These are phyloP conservation scores for Drosophila yakuba DNA, from an alignment of 1,140 invertebrate genomes.

Conservation along the genomic window DNA sequence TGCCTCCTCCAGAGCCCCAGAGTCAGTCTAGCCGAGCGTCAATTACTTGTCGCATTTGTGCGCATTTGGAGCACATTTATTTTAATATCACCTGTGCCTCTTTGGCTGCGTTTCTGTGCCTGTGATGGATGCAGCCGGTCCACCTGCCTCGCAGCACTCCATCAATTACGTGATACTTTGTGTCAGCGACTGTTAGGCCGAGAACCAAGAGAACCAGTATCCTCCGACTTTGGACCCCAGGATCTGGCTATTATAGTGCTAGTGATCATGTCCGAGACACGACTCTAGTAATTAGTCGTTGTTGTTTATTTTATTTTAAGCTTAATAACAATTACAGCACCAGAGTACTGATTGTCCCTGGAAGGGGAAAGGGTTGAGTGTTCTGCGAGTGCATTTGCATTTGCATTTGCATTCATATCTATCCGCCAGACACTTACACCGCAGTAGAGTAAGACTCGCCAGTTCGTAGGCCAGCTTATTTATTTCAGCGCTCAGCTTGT, in stretches of 20 bases:
- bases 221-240: conserved; percentile 4
- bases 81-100: conserved; percentile 74
- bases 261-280: conserved; percentile 29
- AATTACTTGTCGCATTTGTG: conserved; percentile 81
- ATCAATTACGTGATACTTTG: conserved; percentile 76
- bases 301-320: conserved; percentile 69
- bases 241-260: neutral
- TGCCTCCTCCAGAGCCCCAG: conserved; percentile 14
- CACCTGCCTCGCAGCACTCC: conserved; percentile 17
- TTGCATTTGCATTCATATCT: conserved; percentile 38
- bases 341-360: conserved; percentile 14
- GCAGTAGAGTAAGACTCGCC: neutral
- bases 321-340: conserved; percentile 43
- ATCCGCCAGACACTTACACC: conserved; percentile 9
- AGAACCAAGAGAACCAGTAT: conserved; percentile 37
- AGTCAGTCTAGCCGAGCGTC: conserved; percentile 48
- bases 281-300: conserved; percentile 67
- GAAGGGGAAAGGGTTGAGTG: neutral
- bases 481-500: conserved; percentile 57
- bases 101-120: neutral
- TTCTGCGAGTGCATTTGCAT: conserved; percentile 40
- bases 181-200: conserved; percentile 65
- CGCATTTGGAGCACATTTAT: conserved; percentile 82
- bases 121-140: conserved; percentile 50
- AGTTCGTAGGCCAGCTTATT: conserved; percentile 51